Base-by-base conservation (phyloP, 2,797 vertebrate species). In the Octomys mimax region DNA sequence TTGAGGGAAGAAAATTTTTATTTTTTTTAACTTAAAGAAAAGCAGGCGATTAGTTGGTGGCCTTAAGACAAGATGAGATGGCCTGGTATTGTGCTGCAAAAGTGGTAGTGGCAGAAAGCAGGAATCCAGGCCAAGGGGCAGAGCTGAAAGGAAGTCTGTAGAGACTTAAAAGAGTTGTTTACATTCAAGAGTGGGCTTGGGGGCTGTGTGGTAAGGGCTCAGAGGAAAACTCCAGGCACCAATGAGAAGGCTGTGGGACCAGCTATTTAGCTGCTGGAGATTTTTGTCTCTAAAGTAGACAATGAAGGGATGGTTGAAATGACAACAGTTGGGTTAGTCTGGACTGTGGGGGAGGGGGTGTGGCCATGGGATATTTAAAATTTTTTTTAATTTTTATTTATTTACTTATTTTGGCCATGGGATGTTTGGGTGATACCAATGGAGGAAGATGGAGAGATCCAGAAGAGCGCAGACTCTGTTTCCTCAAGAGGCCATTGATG, bases 241-340 rank as follows among this genome's bases (percentile, higher is more conserved):
- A 18, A 80, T 70, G 52, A 59, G 28, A 71, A 82, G 54, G 11
- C 83, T 83, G 6, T 75, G n/a, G 42, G 42, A 79, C 39, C 57
- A 80, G 54, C 81, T 78, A 85, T n/a, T 82, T 16, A 75, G 1
- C 42, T 42, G 42, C 42, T 83, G 22, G 42, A 92, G 80, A 71
- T 6, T 54, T 93, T 86, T 80, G 80, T 80, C 28, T 92, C 57
- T 70, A 85, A 91, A 93, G 80, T 22, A 5, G 84, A 95, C 10
- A 91, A 42, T 62, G 59, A 95, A n/a, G 10, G 36, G 26, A 52
- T 95, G 42, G 46, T 73, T 96, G 54, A 92, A 79, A 82, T 62
- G 49, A 57, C 28, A 85, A 57, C 33, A 85, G 22, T 49, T 6
- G 2, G 24, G 11, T 77, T 54, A 57, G 26, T 62, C 42, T 52